These are phyloP conservation scores for Ramphastos sulfuratus DNA, from an alignment of 2,113 vertebrate genomes.

Conservation along the genomic window DNA sequence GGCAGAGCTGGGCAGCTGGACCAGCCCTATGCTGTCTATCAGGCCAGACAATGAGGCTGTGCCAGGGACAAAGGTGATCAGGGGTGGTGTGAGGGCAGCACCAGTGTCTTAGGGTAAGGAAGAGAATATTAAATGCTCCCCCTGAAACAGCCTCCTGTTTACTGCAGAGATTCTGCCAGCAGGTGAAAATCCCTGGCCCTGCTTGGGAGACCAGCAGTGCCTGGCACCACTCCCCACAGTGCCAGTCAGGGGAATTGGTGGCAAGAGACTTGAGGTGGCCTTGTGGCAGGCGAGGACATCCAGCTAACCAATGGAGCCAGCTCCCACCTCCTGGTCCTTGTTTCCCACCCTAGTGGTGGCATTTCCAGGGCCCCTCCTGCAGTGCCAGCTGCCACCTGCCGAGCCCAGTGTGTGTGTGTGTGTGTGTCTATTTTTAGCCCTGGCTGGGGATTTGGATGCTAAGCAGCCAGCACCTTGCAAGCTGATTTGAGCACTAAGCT, in stretches of 20 bases:
- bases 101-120: neutral
- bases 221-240: fast-evolving
- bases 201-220: fast-evolving
- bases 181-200: fast-evolving
- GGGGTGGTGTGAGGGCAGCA: fast-evolving
- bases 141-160: neutral
- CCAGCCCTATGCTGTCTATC: fast-evolving
- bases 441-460: conserved; percentile 61
- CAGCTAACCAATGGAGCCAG: neutral
- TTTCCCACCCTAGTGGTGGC: fast-evolving
- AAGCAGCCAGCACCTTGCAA: conserved; percentile 50
- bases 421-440: conserved; percentile 50
- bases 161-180: neutral
- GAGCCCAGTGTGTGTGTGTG: neutral
- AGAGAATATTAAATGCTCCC: fast-evolving
- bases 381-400: neutral
- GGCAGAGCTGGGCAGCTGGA: too few relatives aligned
- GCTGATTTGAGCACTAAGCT: conserved; percentile 63
- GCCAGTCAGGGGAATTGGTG: neutral
- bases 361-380: neutral
- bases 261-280: neutral
- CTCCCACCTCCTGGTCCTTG: fast-evolving
- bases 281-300: fast-evolving
- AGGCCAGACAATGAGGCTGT: neutral
- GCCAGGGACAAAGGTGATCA: neutral